Base-by-base conservation (phyloP, 2,113 vertebrate species). In the Thalassoma bifasciatum region DNA sequence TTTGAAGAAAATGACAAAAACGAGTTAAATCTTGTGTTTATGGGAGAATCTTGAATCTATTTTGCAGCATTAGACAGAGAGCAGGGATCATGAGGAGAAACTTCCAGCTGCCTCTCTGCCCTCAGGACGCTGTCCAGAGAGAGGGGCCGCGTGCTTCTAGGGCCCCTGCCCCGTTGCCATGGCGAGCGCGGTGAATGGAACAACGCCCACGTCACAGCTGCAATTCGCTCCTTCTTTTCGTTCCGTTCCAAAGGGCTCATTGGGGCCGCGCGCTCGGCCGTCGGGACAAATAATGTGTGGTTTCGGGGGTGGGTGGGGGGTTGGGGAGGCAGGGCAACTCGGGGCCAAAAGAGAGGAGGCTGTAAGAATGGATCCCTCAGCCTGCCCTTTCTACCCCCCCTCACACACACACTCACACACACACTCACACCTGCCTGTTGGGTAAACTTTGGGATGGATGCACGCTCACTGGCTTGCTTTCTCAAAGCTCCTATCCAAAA, bases 91-190 rank as follows among this genome's bases (percentile, higher is more conserved):
- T 21, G 49, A 63, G 72, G 83, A 79, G 54, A 80, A 89, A 86
- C 86, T 80, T 87, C 84, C 90, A 92, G 89, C 92, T 88, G 89
- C 85, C 85, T 86, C 66, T 65, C 66, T 81, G 85, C 74, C 84
- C 82, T 85, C 88, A 89, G 93, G 92, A 95, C 93, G 94, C 95
- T 93, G 95, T 88, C 95, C 94, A 92, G 91, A 90, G 92, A 95
- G 82, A 94, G 93, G 94, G 91, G 83, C 69, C 44, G 94, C 95
- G 95, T 98, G 96, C 96, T 97, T 98, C 91, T 93, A 92, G 87
- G 82, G 92, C 94, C 90, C 94, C 92, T 94, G 95, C 89, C 95
- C 84, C 94, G 97, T 98, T 98, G 95, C 97, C 96, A 98, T 98
- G 96, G 96, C 85, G 93, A 97, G 92, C 51, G 71, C 94, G 93